phyloP scores from a whole-genome alignment of 2,888 invertebrate genomes.

The Agrilus biguttatus region DNA sequence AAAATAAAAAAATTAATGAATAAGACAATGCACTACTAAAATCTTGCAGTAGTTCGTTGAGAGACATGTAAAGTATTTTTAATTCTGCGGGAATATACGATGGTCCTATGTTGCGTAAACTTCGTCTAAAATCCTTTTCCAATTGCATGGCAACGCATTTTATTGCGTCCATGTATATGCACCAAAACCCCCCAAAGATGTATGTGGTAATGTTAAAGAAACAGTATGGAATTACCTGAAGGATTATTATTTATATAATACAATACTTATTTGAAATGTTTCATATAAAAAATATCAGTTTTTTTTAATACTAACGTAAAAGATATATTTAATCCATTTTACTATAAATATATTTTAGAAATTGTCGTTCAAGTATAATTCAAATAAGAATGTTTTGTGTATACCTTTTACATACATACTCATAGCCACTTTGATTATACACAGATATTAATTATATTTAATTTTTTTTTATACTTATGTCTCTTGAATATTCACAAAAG shows the following conservation, averaged over 20 bases:
- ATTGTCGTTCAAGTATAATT: too few relatives aligned
- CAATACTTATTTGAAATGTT: too few relatives aligned
- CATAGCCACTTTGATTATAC: too few relatives aligned
- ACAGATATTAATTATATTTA: too few relatives aligned
- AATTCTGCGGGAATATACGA: constrained; percentile 56
- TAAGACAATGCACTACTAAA: constrained; percentile 55
- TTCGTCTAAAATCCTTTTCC: constrained; percentile 55
- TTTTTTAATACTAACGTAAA: background rate
- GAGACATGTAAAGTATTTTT: constrained; percentile 53
- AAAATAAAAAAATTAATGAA: constrained; percentile 49
- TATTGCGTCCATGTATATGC: constrained; percentile 47
- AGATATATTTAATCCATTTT: too few relatives aligned
- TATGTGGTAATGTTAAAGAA: constrained; percentile 55
- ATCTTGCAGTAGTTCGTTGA: constrained; percentile 51
- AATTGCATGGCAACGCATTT: constrained; percentile 49
- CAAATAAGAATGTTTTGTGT: too few relatives aligned
- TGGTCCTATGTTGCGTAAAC: constrained; percentile 52
- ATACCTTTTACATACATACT: too few relatives aligned
- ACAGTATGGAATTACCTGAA: constrained; percentile 48
- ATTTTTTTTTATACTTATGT: too few relatives aligned
- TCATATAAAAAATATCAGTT: too few relatives aligned
- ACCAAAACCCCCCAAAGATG: constrained; percentile 58
- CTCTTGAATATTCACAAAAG: too few relatives aligned
- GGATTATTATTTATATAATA: constrained; percentile 8
- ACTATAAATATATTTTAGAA: too few relatives aligned